Percentiles rank a stretch among this genome's conserved stretches.
Evolutionary conservation across 2,888 invertebrate species (phyloP).

Genomic region (Abrostola triplasia): DNA sequence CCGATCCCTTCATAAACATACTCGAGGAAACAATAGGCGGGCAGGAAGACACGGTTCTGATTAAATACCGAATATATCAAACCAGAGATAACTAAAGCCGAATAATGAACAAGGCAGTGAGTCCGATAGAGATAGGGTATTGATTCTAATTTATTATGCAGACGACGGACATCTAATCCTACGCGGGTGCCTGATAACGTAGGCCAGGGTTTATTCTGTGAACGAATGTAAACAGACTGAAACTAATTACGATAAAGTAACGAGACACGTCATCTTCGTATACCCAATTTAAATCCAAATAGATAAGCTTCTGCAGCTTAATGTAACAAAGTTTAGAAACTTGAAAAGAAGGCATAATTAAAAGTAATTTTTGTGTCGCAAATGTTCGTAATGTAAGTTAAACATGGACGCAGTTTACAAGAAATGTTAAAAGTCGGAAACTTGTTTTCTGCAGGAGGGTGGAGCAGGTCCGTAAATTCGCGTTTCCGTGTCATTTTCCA

Average conservation of each 20-base stretch:
- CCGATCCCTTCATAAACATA: slow-evolving; percentile 35
- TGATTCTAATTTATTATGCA: slow-evolving; percentile 75
- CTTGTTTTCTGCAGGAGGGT: slow-evolving; percentile 70
- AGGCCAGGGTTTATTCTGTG: slow-evolving; percentile 63
- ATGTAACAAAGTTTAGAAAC: slow-evolving; percentile 19
- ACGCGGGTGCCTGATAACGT: slow-evolving; percentile 59
- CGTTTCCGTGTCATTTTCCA: slow-evolving; percentile 75
- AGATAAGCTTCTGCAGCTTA: slow-evolving; percentile 26
- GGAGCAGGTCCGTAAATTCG: slow-evolving; percentile 73
- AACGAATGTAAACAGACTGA: slow-evolving; percentile 65
- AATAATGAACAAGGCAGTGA: slow-evolving; percentile 63
- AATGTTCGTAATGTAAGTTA: slow-evolving; percentile 75
- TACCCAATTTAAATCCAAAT: slow-evolving; percentile 36
- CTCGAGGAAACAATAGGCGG: slow-evolving; percentile 46
- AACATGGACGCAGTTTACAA: slow-evolving; percentile 70
- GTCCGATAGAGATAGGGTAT: slow-evolving; percentile 61
- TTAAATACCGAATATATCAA: slow-evolving; percentile 52
- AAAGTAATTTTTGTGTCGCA: slow-evolving; percentile 64
- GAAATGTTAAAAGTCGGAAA: slow-evolving; percentile 75
- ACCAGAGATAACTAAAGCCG: slow-evolving; percentile 51
- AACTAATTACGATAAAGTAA: slow-evolving; percentile 64
- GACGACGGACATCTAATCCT: slow-evolving; percentile 69
- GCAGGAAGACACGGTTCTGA: slow-evolving; percentile 42
- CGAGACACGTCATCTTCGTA: slow-evolving; percentile 39
- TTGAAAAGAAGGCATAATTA: slow-evolving; percentile 54